Conservation (phyloP, 2,113 vertebrate species). For the Camelus dromedarius region DNA sequence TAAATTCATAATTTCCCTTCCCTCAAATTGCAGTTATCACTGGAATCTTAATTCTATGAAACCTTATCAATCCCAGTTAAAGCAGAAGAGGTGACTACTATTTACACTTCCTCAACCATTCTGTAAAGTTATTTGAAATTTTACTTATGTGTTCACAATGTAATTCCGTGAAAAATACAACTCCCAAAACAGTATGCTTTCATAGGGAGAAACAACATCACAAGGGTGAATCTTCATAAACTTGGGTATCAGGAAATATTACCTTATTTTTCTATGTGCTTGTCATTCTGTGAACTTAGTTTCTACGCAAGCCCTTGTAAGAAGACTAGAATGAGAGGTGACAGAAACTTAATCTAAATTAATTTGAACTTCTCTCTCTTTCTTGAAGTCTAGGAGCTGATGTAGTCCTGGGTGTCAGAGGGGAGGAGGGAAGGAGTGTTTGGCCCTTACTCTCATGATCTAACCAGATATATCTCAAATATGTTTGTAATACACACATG, state of each 20-base stretch:
- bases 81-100: constrained; percentile 13
- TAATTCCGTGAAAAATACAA: constrained; percentile 16
- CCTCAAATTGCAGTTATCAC: background rate
- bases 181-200: background rate
- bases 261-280: background rate
- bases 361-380: background rate
- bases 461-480: background rate
- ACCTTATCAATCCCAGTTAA: background rate
- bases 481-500: background rate
- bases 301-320: background rate
- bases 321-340: background rate
- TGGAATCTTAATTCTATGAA: background rate
- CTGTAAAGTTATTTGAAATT: constrained; percentile 6
- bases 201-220: background rate
- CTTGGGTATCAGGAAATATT: background rate
- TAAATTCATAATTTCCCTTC: background rate
- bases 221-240: background rate
- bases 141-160: background rate
- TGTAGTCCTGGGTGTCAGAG: background rate
- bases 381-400: background rate
- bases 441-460: background rate
- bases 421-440: background rate
- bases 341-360: background rate
- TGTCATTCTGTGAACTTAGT: background rate
- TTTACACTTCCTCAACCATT: background rate